These are phyloP conservation scores for Entomyzon cyanotis DNA, from an alignment of 2,113 vertebrate genomes.

Conservation along the genomic window DNA sequence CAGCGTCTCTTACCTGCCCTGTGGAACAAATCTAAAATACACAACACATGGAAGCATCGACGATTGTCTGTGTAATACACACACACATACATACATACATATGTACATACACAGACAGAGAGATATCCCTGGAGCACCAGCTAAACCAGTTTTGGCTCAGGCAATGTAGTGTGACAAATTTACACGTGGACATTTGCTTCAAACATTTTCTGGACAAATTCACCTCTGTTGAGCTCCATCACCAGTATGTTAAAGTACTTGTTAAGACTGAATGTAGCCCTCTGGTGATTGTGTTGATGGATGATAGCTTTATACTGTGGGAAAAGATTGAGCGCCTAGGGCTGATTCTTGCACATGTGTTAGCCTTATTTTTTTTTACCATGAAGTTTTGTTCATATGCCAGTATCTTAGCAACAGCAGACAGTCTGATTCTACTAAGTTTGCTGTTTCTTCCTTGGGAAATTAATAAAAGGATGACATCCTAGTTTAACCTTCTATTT, in stretches of 20 bases:
- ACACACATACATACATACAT: not conserved
- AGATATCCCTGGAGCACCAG: not conserved
- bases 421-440: not conserved
- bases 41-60: not conserved
- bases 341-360: constrained; percentile 4
- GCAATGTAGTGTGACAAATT: not conserved
- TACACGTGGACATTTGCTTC: not conserved
- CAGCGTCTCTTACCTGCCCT: not conserved
- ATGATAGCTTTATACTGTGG: not conserved
- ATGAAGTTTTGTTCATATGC: constrained; percentile 4
- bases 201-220: constrained; percentile 10
- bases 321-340: not conserved
- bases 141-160: not conserved
- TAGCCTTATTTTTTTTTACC: not conserved
- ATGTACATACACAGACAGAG: not conserved
- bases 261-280: not conserved
- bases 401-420: constrained; percentile 49
- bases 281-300: not conserved
- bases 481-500: constrained; percentile 1
- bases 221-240: not conserved
- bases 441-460: not conserved
- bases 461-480: constrained; percentile 6
- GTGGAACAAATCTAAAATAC: not conserved
- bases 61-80: not conserved
- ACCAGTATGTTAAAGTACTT: not conserved